Evolutionary conservation across 1,140 invertebrate genomes (phyloP), one percentile per base, ranked within the genome.

Genomic region (Pseudomyrmex dendroicus): DNA sequence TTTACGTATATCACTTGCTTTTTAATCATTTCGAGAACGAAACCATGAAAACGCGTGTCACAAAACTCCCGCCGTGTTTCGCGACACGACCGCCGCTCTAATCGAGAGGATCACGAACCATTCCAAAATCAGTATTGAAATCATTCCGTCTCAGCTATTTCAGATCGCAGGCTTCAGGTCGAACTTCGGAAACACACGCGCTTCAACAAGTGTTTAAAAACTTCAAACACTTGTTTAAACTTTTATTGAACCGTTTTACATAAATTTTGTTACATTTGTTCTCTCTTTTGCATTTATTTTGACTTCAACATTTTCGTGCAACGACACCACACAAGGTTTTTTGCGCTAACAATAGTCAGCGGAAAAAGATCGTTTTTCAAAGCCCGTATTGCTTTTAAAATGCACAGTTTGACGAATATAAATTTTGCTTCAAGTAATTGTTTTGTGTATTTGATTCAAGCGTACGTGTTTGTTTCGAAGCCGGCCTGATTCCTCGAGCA

Each of bases 121-220:
- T 94, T 94, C 93, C 93, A 93, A 93, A 93, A 93, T 92, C 93
- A 94, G 93, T 94, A 94, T 94, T 94, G 87, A 92, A 88, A 62
- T 57, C 76, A 90, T 90, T 89, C 87, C 87, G 84, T 91, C 88
- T 90, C 73, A 88, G 63, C 86, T 85, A 90, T 86, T 80, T 85
- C 90, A 78, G 83, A 84, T 35, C 35, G 35, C 35, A 35, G 35
- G 73, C 66, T 68, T 73, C 52, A 59, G 86, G 88, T 77, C 70
- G 85, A 84, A 83, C 86, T 88, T 89, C 88, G 87, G 57, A 4
- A 35, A 35, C 77, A 90, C 44, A 82, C 67, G 70, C 25, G 20
- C 54, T 66, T 35, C 5, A 35, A 35, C 35, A 35, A 35, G 35
- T 7, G 35, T 35, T 35, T 7, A 35, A 35, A 35, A 35, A 35